Base-by-base conservation (phyloP, 2,797 vertebrate species). In the Lindbergichthys nudifrons region DNA sequence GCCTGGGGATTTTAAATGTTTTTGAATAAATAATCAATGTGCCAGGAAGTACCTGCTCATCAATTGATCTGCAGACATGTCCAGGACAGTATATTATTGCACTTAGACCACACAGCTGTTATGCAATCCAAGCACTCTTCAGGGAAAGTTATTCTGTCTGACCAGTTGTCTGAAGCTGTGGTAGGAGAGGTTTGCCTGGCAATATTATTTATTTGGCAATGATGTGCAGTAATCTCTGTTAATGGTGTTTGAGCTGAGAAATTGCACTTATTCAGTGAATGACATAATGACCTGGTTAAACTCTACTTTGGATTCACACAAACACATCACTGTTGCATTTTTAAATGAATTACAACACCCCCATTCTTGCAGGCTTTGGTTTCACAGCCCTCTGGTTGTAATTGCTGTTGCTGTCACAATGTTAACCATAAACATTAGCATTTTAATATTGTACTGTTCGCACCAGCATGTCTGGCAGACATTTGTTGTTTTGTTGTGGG, bases 1-100 rank as follows among this genome's bases (percentile, higher is more conserved):
- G 82, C 47, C 41, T 7, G 5, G 11, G 11, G 23, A 54, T 59
- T 57, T 54, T 26, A 79, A 72, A 79, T 52, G 54, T 73, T 61
- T 82, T 89, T 82, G 73, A 88, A 87, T 89, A 87, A 92, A 85
- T 90, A 87, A 93, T 91, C 74, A 76, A 83, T 87, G 52, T 68
- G 48, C 65, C 83, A 85, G 89, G 86, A 89, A 88, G 81, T 46
- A 75, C 62, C 50, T 78, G 68, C 84, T 91, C 83, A 87, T 89
- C 81, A 90, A 92, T 93, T 66, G 84, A 94, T 91, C 75, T 70
- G 21, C 47, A 18, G 14, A 75, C 70, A 69, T 43, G n/a, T 76
- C 69, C 64, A 74, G 72, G 70, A 64, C 50, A 19, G 53, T 62
- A 45, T 59, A 77, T 85, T 47, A 72, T 63, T 71, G 83, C 87